Conservation (phyloP, 2,797 vertebrate genomes). For the Nasua narica region DNA sequence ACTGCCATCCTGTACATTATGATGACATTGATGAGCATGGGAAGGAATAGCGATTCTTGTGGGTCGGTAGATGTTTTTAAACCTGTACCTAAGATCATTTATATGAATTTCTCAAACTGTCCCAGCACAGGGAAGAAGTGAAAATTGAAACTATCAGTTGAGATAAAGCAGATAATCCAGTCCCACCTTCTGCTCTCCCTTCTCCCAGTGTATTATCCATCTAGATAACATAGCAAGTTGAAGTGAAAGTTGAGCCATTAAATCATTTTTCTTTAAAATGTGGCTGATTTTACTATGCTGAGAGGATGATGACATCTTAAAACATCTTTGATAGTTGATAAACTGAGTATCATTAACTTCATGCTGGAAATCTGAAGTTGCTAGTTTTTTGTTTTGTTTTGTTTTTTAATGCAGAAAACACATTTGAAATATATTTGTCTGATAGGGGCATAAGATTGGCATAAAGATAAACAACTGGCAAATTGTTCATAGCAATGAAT, state of each 20-base stretch:
- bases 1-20: not conserved
- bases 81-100: not conserved
- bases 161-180: not conserved
- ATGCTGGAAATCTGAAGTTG: slow-evolving; percentile 24
- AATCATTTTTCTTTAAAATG: not conserved
- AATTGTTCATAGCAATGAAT: slow-evolving; percentile 82
- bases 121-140: not conserved
- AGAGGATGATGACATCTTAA: not conserved
- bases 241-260: not conserved
- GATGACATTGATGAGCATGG: not conserved
- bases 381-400: not conserved
- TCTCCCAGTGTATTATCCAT: not conserved
- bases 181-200: not conserved
- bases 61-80: not conserved
- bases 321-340: not conserved
- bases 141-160: not conserved
- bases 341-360: not conserved
- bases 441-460: slow-evolving; percentile 80
- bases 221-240: not conserved
- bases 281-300: not conserved
- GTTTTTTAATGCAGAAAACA: slow-evolving; percentile 76
- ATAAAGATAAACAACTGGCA: slow-evolving; percentile 86
- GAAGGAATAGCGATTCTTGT: not conserved
- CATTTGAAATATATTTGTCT: slow-evolving; percentile 79
- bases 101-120: not conserved